Evolutionary conservation across 2,888 invertebrate genomes (phyloP).

Genomic region (Xanthorhoe spadicearia): DNA sequence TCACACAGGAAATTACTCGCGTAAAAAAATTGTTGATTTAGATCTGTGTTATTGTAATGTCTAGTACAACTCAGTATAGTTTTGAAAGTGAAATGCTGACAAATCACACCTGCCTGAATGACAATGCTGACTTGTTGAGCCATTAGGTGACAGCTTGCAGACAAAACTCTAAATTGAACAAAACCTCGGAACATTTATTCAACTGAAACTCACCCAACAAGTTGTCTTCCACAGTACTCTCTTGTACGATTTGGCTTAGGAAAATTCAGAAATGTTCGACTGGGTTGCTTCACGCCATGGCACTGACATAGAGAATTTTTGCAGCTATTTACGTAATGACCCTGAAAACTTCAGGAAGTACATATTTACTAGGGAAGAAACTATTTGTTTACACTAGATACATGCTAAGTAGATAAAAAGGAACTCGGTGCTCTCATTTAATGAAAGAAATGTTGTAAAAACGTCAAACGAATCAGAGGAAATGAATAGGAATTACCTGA

Average conservation of each 20-base stretch:
- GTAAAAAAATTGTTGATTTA: too few species aligned
- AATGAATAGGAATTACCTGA: constrained; percentile 51
- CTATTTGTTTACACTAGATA: background rate
- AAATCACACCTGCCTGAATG: background rate
- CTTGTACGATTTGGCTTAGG: constrained; percentile 81
- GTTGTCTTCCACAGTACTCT: constrained; percentile 89
- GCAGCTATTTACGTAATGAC: constrained; percentile 79
- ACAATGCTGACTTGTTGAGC: too few species aligned
- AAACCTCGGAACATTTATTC: background rate
- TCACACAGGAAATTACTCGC: too few species aligned
- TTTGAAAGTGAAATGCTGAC: too few species aligned
- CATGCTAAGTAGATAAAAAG: background rate
- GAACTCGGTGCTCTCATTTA: too few species aligned
- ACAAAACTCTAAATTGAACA: too few species aligned
- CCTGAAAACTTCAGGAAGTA: constrained; percentile 76
- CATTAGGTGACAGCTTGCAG: too few species aligned
- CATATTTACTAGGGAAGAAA: constrained; percentile 7
- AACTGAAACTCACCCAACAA: constrained; percentile 87
- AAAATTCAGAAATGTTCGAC: constrained; percentile 70
- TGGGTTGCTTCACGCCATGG: constrained; percentile 58
- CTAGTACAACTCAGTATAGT: too few species aligned
- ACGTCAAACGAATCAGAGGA: background rate
- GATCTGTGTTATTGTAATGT: too few species aligned
- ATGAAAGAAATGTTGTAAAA: too few species aligned
- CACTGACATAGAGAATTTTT: constrained; percentile 65